phyloP scores from a whole-genome alignment of 2,113 vertebrate species.

The Chloroceryle aenea region DNA sequence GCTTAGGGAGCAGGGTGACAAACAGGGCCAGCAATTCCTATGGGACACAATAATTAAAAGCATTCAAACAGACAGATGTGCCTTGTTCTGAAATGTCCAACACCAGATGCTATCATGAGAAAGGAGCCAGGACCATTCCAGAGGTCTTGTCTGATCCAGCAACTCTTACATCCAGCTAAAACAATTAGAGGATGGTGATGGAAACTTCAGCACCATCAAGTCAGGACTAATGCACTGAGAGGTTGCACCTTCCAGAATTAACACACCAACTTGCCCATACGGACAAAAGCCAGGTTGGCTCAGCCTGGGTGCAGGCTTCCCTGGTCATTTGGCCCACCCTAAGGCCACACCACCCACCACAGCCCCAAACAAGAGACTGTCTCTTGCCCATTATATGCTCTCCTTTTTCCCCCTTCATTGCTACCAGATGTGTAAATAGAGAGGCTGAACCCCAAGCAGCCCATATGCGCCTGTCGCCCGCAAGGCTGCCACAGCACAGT shows the following conservation, averaged over 20 bases:
- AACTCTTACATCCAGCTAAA: not conserved
- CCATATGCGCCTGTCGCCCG: accelerated
- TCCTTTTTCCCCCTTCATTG: not conserved
- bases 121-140: not conserved
- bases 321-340: not conserved
- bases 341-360: not conserved
- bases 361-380: accelerated
- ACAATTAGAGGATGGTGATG: not conserved
- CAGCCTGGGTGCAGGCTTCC: not conserved
- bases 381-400: not conserved
- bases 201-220: not conserved
- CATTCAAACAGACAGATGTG: not conserved
- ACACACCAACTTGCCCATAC: not conserved
- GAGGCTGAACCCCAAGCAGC: not conserved
- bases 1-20: not conserved
- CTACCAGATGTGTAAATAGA: accelerated
- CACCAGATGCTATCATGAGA: not conserved
- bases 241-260: not conserved
- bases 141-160: not conserved
- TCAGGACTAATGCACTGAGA: not conserved
- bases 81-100: not conserved
- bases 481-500: not conserved
- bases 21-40: not conserved
- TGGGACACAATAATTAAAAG: not conserved
- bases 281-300: not conserved